Base-by-base conservation (phyloP, 2,113 vertebrate genomes). In the Labrus mixtus region DNA sequence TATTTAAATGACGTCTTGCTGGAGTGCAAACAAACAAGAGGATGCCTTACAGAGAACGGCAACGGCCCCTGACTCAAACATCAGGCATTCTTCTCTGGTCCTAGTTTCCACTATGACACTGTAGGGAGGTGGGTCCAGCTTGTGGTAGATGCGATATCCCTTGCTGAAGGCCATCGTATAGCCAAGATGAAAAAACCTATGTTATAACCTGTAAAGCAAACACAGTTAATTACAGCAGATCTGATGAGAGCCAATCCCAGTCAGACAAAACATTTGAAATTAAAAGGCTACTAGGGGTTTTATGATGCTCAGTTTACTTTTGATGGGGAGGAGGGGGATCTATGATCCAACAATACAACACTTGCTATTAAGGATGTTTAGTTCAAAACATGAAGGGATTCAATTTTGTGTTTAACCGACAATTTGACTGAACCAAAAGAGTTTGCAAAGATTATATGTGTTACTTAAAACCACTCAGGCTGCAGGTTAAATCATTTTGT, bases 11-110 rank as follows among this genome's bases (percentile, higher is more conserved):
- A 63, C 60, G 6, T 68, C 2, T 67, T 43, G 62, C 62, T 3
- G 60, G 13, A 77, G n/a, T 29, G 8, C 22, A 83, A 65, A 69
- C 17, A 72, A 63, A 64, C 12, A 72, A 45, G 17, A 33, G 20
- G 25, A 66, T 16, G 16, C 43, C 97, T 99, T 96, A 99, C 97
- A 98, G 75, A 99, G 93, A 56, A 99, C 96, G 19, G 98, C 98
- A 54, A 99, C 97, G 22, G 97, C 98, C 77, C 96, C 97, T 0
- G 98, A 99, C 83, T 99, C 98, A 76, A 99, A 99, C 96, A 99
- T 95, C 77, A 99, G 96, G 79, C 97, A 97, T 89, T 99, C 98
- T 43, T 99, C 98, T 82, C 95, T 95, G 84, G 94, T 94, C 82
- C 97, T 93, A 1, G 96, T 94, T 93, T 99, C 97, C 89, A 98